Evolutionary conservation across 2,797 vertebrate genomes (phyloP).

Genomic region (Sebastes kiyomatsui): DNA sequence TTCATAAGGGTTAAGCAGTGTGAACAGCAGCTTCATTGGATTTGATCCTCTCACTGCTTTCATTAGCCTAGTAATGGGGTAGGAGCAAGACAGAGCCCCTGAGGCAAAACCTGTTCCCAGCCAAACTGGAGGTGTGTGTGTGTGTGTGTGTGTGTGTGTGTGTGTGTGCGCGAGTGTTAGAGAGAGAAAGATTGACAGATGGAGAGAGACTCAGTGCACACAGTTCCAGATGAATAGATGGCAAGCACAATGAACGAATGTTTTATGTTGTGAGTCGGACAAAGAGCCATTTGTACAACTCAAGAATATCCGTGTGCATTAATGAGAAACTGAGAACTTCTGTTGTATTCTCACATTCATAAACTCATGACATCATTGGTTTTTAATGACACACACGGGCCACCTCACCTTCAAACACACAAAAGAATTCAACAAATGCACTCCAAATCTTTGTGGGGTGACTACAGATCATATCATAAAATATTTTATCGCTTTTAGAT

Average conservation of each 20-base stretch:
- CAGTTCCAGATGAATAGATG: neutral
- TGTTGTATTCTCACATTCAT: neutral
- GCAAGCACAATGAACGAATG: neutral
- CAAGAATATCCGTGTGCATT: neutral
- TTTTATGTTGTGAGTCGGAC: conserved; percentile 3
- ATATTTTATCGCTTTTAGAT: neutral
- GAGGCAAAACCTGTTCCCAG: conserved; percentile 52
- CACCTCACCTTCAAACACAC: neutral
- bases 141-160: neutral
- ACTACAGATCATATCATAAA: neutral
- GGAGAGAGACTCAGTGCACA: neutral
- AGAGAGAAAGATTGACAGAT: neutral
- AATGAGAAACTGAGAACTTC: neutral
- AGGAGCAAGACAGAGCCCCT: conserved; percentile 45
- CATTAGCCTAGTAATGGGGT: conserved; percentile 60
- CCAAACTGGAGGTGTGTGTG: conserved; percentile 12
- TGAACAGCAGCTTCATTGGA: conserved; percentile 55
- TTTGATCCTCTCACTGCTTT: conserved; percentile 63
- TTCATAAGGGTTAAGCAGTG: conserved; percentile 52
- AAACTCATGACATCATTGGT: neutral
- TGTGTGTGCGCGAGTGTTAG: neutral
- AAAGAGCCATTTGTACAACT: conserved; percentile 7
- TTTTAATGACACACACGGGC: neutral
- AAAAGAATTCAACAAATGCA: neutral
- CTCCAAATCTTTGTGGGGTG: neutral